Percentiles rank a stretch among this genome's conserved stretches.
These are phyloP conservation scores for Tragelaphus imberbis DNA, from an alignment of 2,113 vertebrate species.

Conservation along the genomic window DNA sequence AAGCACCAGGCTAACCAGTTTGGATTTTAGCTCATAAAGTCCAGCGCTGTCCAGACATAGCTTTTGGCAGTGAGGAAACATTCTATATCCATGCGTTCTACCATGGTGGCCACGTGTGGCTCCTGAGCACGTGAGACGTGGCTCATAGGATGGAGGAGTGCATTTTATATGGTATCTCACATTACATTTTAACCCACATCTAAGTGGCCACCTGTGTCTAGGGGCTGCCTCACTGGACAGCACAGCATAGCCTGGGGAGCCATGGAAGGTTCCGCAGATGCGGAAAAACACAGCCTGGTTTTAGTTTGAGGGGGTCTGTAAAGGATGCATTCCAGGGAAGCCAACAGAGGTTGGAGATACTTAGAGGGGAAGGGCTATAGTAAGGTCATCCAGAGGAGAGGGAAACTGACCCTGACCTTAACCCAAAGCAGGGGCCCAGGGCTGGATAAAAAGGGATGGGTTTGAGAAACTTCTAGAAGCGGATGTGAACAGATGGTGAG, in stretches of 20 bases:
- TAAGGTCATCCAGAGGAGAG: too few relatives aligned
- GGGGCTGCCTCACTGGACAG: not conserved
- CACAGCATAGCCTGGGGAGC: not conserved
- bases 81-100: not conserved
- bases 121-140: not conserved
- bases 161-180: not conserved
- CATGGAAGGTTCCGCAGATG: not conserved
- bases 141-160: not conserved
- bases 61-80: not conserved
- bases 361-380: too few relatives aligned
- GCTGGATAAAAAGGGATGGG: not conserved
- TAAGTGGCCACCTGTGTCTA: not conserved
- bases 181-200: not conserved
- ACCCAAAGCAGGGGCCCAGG: not conserved
- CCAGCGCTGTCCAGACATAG: not conserved
- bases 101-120: not conserved
- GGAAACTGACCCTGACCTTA: not conserved
- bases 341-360: not conserved
- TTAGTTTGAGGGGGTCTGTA: not conserved
- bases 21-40: not conserved
- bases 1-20: not conserved
- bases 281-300: not conserved
- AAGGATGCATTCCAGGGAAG: not conserved
- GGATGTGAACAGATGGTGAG: not conserved
- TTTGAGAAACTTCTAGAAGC: not conserved